Evolutionary conservation across 2,888 invertebrate genomes (phyloP), one percentile per base, ranked within the genome.

Genomic region (Xanthorhoe designata): DNA sequence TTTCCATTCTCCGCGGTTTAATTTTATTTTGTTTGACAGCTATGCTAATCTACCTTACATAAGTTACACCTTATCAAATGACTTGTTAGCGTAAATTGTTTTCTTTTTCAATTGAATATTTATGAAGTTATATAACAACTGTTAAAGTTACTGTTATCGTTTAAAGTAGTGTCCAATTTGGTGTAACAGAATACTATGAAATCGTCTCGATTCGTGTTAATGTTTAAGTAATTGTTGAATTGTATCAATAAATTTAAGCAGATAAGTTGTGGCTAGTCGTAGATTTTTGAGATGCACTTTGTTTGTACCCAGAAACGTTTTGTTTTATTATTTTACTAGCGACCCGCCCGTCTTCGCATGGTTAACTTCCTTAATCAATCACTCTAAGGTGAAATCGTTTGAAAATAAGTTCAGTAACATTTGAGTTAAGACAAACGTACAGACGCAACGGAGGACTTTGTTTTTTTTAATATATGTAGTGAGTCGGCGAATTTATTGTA

Each of bases 71-170:
- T 74, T 72, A 69, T 72, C 64, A 64, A 66, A 69, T 70, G 62
- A 69, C 72, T 69, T 69, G 70, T 61, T 58, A 63, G 66, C 59
- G 62, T 69, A 68, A 70, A 66, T 70, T 66, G 64, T 70, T 69
- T 68, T 64, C 64, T 55, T 70, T 66, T 69, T 68, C 63, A 61
- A 62, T 74, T 70, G 64, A 72, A 72, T 74, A 74, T 74, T 74
- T 72, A 74, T 70, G 64, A 69, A 61, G 70, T 74, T 69, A 67
- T 70, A 69, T 62, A 72, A 72, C 66, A 70, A 64, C 69, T 67
- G 69, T 72, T 70, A 69, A 71, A 70, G 73, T 74, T 72, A 74
- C 57, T 74, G 72, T 72, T 74, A 74, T 74, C 64, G 74, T 72
- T 74, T 71, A 61, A 74, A 69, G 70, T 70, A 64, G 69, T 74